phyloP scores from a whole-genome alignment of 2,113 vertebrate genomes.

The Platysternon megacephalum region DNA sequence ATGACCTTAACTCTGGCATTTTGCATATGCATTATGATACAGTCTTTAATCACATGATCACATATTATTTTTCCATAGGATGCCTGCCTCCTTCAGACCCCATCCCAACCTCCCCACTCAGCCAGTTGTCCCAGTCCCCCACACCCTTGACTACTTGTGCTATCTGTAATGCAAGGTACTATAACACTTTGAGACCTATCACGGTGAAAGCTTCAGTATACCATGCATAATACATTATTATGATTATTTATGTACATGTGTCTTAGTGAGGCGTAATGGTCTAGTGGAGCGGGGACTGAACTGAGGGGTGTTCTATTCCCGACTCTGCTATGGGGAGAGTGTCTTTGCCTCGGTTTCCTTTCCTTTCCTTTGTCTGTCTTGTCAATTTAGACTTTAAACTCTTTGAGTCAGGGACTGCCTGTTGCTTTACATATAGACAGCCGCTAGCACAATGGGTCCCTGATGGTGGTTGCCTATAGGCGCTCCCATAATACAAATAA shows the following conservation, averaged over 20 bases:
- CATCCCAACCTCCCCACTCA: background rate
- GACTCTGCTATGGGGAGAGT: background rate
- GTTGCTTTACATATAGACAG: rapidly evolving
- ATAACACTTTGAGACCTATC: background rate
- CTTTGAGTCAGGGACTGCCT: background rate
- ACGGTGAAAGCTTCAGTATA: background rate
- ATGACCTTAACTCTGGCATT: background rate
- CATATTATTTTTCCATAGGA: background rate
- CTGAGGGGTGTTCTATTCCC: background rate
- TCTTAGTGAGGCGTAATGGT: background rate
- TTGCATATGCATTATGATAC: background rate
- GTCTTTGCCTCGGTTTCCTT: background rate
- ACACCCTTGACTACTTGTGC: background rate
- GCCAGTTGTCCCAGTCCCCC: background rate
- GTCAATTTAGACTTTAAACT: background rate
- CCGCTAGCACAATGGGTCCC: background rate
- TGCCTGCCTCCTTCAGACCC: background rate
- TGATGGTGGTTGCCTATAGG: background rate
- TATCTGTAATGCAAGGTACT: background rate
- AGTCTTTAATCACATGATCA: background rate
- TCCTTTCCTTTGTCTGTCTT: background rate
- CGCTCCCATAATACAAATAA: background rate
- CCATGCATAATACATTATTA: background rate
- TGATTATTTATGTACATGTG: background rate
- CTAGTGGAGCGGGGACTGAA: background rate